Conservation (phyloP, 2,888 invertebrate species). For the Epirrita christyi region DNA sequence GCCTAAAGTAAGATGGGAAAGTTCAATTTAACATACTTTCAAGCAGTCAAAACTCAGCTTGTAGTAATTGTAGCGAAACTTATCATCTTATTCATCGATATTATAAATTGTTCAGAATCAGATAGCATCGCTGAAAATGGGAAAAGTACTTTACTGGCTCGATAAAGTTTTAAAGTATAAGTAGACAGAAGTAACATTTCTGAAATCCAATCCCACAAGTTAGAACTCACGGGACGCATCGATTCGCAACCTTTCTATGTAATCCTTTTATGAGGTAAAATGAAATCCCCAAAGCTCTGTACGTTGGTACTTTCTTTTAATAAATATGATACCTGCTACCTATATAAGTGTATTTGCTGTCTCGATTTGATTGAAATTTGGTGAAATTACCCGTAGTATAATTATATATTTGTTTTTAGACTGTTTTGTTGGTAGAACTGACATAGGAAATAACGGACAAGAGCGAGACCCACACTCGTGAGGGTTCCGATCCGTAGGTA, state of each 20-base stretch:
- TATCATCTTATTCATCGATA: too few relatives aligned
- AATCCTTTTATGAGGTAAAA: constrained; percentile 45
- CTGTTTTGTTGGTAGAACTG: too few relatives aligned
- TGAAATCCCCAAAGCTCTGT: constrained; percentile 41
- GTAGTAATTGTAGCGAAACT: not conserved
- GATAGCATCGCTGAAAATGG: constrained; percentile 18
- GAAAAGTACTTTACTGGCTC: constrained; percentile 26
- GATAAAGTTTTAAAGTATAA: constrained; percentile 29
- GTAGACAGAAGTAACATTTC: constrained; percentile 33
- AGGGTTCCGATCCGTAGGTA: too few relatives aligned
- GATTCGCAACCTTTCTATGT: constrained; percentile 46
- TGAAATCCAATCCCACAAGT: constrained; percentile 45
- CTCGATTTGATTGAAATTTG: not conserved
- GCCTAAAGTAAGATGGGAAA: not conserved
- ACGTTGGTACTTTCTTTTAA: constrained; percentile 3
- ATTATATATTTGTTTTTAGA: too few relatives aligned
- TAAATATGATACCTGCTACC: not conserved
- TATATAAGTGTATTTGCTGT: not conserved
- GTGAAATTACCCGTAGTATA: not conserved
- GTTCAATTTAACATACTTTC: not conserved
- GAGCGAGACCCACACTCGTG: too few relatives aligned
- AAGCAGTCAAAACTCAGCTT: not conserved
- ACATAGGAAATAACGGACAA: too few relatives aligned
- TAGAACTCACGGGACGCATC: constrained; percentile 52
- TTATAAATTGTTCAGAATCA: constrained; percentile 12